These are phyloP conservation scores for Latheticus oryzae DNA, from an alignment of 2,888 invertebrate genomes.

Conservation along the genomic window DNA sequence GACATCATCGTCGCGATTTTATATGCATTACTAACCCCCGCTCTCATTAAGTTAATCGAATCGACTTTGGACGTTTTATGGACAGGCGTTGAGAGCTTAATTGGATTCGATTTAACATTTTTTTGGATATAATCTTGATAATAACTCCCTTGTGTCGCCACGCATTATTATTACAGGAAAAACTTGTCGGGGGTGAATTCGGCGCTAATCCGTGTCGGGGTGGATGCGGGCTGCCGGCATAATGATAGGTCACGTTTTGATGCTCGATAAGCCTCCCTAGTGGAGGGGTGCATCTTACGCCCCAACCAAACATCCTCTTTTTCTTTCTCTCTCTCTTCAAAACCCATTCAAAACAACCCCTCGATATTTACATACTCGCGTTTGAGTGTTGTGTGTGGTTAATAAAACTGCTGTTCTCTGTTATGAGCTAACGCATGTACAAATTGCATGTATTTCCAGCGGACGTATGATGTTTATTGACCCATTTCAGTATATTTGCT, in stretches of 20 bases:
- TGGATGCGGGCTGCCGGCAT: constrained; percentile 40
- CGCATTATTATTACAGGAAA: constrained; percentile 10
- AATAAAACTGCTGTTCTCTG: constrained; percentile 48
- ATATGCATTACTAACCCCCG: too few relatives aligned
- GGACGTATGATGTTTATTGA: constrained; percentile 58
- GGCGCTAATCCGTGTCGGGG: constrained; percentile 34
- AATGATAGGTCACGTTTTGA: constrained; percentile 60
- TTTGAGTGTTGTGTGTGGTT: constrained; percentile 48
- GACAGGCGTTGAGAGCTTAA: too few relatives aligned
- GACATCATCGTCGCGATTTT: constrained; percentile 27
- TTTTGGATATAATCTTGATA: too few relatives aligned
- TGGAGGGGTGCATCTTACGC: constrained; percentile 52
- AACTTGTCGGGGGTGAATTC: constrained; percentile 12
- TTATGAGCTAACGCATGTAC: constrained; percentile 52
- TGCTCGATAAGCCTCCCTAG: constrained; percentile 56
- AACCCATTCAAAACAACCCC: constrained; percentile 38
- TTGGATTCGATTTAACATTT: too few relatives aligned
- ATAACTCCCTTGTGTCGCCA: constrained; percentile 3
- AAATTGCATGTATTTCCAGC: constrained; percentile 56
- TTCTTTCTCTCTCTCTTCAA: constrained; percentile 39
- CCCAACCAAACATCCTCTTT: constrained; percentile 47
- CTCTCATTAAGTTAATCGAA: too few relatives aligned
- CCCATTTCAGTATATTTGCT: constrained; percentile 60
- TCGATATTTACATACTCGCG: constrained; percentile 46
- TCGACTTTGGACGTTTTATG: too few relatives aligned